Conservation (phyloP, 2,888 invertebrate genomes). For the Vandiemenella viatica region DNA sequence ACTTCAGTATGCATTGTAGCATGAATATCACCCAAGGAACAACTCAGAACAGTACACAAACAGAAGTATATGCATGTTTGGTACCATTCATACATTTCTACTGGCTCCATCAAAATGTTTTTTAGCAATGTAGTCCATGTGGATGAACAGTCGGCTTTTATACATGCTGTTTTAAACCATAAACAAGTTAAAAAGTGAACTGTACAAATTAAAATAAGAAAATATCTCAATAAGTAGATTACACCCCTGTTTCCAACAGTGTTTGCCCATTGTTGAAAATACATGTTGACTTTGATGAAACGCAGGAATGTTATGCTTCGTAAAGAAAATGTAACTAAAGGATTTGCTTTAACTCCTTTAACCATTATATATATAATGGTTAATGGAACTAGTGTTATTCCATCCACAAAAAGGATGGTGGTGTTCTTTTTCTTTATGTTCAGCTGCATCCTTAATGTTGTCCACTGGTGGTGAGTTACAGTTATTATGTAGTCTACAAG, state of each 20-base stretch:
- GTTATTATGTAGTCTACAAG: neutral
- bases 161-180: conserved; percentile 24
- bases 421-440: neutral
- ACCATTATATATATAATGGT: neutral
- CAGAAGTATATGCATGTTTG: conserved; percentile 1
- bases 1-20: neutral
- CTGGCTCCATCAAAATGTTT: neutral
- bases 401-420: neutral
- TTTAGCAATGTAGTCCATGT: neutral
- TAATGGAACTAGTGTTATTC: neutral
- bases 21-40: neutral
- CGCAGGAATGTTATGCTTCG: conserved; percentile 27
- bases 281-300: conserved; percentile 31
- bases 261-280: conserved; percentile 31
- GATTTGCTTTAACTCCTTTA: neutral
- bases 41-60: neutral
- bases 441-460: neutral
- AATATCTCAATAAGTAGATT: conserved; percentile 34
- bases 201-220: conserved; percentile 31
- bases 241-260: conserved; percentile 37
- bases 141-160: neutral
- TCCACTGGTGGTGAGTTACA: neutral
- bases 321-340: neutral
- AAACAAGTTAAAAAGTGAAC: conserved; percentile 35
- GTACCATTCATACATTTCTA: conserved; percentile 1